Percentiles rank a stretch among this genome's conserved stretches.
These are phyloP conservation scores for Tamandua tetradactyla DNA, from an alignment of 2,797 vertebrate species.

Conservation along the genomic window DNA sequence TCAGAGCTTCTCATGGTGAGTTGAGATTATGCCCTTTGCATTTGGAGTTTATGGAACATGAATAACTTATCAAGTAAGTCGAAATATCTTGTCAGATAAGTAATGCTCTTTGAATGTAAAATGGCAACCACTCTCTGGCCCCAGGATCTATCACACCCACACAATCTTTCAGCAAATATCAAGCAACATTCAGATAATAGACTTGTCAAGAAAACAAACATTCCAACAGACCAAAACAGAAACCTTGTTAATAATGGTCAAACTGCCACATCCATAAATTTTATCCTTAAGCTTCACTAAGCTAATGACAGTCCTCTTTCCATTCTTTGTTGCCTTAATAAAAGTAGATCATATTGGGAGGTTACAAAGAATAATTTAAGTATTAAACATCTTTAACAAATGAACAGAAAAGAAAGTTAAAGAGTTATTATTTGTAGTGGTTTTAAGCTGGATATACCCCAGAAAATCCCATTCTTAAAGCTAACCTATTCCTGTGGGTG, in stretches of 20 bases:
- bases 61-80: slow-evolving; percentile 33
- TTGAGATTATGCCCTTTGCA: slow-evolving; percentile 52
- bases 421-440: background rate
- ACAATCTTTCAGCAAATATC: slow-evolving; percentile 8
- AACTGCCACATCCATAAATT: slow-evolving; percentile 2
- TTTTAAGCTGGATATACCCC: too few species aligned
- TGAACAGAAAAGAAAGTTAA: background rate
- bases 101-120: slow-evolving; percentile 47
- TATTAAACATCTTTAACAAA: background rate
- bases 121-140: background rate
- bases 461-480: too few species aligned
- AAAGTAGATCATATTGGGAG: background rate
- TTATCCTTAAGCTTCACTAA: slow-evolving; percentile 10
- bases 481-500: too few species aligned
- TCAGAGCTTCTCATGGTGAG: slow-evolving; percentile 17
- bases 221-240: background rate
- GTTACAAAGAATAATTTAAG: background rate
- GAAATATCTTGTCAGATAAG: slow-evolving; percentile 35
- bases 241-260: slow-evolving; percentile 14
- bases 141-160: background rate
- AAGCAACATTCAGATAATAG: background rate
- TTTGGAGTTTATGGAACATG: slow-evolving; percentile 52
- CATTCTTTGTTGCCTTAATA: background rate
- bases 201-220: slow-evolving; percentile 19
- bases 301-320: background rate